phyloP scores from a whole-genome alignment of 2,113 vertebrate species.

The Mugil cephalus region DNA sequence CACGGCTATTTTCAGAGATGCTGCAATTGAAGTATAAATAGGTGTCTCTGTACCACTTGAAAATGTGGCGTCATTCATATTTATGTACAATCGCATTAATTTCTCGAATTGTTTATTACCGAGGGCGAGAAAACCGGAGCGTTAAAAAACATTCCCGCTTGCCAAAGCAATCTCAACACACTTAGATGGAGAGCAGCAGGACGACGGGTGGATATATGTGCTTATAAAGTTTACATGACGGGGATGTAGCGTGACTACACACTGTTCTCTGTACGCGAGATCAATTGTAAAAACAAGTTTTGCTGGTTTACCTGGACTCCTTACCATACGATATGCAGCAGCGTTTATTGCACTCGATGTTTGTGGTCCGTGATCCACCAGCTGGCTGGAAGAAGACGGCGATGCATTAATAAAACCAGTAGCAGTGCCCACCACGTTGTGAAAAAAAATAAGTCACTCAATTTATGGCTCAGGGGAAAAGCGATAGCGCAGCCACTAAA shows the following conservation, averaged over 20 bases:
- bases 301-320: conserved; percentile 11
- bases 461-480: conserved; percentile 31
- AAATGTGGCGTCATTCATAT: neutral
- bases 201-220: neutral
- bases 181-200: conserved; percentile 8
- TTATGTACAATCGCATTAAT: neutral
- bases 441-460: neutral
- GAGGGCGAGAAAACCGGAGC: neutral
- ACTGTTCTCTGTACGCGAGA: too few species aligned
- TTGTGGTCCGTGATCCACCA: conserved; percentile 24
- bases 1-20: neutral
- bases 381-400: conserved; percentile 42
- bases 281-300: conserved; percentile 16
- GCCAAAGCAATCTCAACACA: too few species aligned
- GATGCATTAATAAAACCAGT: conserved; percentile 19
- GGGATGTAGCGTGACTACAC: neutral
- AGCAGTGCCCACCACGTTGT: conserved; percentile 8
- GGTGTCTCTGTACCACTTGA: neutral
- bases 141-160: too few species aligned
- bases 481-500: neutral
- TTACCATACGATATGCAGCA: conserved; percentile 1
- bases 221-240: neutral
- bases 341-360: conserved; percentile 2
- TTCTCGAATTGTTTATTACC: neutral
- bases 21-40: neutral